Percentiles rank a stretch among this genome's conserved stretches.
Evolutionary conservation across 2,888 invertebrate species (phyloP).

Genomic region (Agrochola macilenta): DNA sequence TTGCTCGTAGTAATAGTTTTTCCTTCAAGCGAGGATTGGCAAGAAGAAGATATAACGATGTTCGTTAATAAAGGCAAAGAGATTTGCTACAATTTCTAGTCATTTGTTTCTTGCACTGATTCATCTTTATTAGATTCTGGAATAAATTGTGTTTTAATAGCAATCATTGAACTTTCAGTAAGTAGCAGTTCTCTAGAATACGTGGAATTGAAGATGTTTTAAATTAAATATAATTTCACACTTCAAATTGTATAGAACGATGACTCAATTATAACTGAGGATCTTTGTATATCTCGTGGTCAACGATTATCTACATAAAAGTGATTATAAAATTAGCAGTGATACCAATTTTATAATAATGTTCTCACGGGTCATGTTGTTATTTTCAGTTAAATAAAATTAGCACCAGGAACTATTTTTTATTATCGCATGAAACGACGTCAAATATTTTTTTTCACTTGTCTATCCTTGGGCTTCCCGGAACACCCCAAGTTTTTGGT

Average conservation of each 20-base stretch:
- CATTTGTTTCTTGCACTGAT: not conserved
- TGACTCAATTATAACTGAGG: not conserved
- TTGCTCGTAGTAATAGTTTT: no score
- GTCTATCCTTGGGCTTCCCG: not conserved
- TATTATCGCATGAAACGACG: not conserved
- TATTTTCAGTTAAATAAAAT: not conserved
- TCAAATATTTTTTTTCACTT: not conserved
- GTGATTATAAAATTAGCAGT: not conserved
- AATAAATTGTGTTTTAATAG: not conserved
- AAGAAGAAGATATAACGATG: not conserved
- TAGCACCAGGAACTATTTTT: not conserved
- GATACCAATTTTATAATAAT: not conserved
- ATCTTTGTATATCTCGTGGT: not conserved
- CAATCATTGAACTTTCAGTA: not conserved
- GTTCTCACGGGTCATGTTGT: no score
- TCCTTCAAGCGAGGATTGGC: not conserved
- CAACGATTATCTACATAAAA: not conserved
- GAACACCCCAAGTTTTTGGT: not conserved
- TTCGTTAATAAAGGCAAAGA: not conserved
- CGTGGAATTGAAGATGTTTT: not conserved
- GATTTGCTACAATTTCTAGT: conserved; percentile 8
- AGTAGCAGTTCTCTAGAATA: not conserved
- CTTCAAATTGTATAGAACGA: not conserved
- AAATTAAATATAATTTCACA: no score
- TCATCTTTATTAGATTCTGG: no score